Percentiles rank a stretch among this genome's conserved stretches.
phyloP scores from a whole-genome alignment of 2,888 invertebrate genomes.

The Schizaphis graminum region DNA sequence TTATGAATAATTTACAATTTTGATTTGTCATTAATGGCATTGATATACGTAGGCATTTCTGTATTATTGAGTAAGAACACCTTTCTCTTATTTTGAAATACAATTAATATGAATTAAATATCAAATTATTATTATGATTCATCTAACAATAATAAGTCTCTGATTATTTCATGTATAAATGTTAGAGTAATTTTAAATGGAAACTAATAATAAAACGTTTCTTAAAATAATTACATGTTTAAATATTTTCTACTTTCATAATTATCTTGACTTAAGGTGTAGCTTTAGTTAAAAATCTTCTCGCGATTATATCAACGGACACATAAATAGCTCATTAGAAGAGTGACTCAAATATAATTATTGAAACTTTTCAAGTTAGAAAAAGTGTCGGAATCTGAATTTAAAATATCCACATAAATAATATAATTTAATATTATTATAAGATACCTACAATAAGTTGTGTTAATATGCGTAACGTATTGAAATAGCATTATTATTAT shows the following conservation, averaged over 20 bases:
- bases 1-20: background rate
- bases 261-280: background rate
- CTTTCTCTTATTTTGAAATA: background rate
- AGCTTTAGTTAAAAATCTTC: background rate
- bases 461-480: background rate
- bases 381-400: background rate
- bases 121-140: background rate
- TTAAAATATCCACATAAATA: too few species aligned
- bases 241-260: background rate
- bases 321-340: background rate
- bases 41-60: background rate
- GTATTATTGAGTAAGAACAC: background rate
- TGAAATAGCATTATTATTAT: background rate
- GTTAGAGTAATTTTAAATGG: background rate
- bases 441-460: background rate
- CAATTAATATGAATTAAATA: background rate
- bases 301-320: background rate
- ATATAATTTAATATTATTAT: background rate
- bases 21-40: background rate
- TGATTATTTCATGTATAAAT: background rate
- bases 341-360: background rate
- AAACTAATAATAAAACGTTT: background rate
- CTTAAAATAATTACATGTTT: background rate
- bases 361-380: background rate
- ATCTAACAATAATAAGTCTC: background rate